Conservation (phyloP, 2,888 invertebrate genomes). For the Pachymerium ferrugineum region DNA sequence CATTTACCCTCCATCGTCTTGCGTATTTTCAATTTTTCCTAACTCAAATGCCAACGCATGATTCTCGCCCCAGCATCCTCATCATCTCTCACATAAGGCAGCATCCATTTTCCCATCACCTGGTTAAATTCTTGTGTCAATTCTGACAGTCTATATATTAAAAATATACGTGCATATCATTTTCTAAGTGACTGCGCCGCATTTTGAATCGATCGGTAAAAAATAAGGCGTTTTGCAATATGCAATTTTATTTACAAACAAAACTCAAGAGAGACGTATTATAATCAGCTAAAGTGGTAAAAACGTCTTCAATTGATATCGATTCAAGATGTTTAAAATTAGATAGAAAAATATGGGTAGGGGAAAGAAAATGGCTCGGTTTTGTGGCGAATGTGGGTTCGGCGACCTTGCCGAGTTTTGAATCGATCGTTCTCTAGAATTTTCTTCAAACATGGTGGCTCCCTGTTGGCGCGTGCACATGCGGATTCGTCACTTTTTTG, state of each 20-base stretch:
- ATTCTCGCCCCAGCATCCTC: constrained; percentile 4
- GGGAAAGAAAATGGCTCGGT: background rate
- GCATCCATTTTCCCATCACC: constrained; percentile 2
- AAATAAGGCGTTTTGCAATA: background rate
- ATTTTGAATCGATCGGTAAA: background rate
- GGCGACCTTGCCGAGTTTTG: constrained; percentile 1
- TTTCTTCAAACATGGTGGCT: background rate
- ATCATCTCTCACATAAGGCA: background rate
- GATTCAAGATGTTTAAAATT: background rate
- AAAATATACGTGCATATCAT: background rate
- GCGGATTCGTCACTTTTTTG: background rate
- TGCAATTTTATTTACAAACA: background rate
- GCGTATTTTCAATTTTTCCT: background rate
- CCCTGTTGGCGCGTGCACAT: background rate
- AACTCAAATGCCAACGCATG: background rate
- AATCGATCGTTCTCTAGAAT: constrained; percentile 15
- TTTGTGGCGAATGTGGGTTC: background rate
- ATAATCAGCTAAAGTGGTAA: background rate
- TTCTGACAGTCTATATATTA: background rate
- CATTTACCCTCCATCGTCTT: background rate
- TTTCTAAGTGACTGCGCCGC: background rate
- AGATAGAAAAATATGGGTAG: background rate
- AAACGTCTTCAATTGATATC: background rate
- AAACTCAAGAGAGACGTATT: too few species aligned
- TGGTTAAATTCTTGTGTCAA: background rate